Evolutionary conservation across 2,797 vertebrate species (phyloP), one percentile per base, ranked within the genome.

Genomic region (Melanotaenia boesemani): DNA sequence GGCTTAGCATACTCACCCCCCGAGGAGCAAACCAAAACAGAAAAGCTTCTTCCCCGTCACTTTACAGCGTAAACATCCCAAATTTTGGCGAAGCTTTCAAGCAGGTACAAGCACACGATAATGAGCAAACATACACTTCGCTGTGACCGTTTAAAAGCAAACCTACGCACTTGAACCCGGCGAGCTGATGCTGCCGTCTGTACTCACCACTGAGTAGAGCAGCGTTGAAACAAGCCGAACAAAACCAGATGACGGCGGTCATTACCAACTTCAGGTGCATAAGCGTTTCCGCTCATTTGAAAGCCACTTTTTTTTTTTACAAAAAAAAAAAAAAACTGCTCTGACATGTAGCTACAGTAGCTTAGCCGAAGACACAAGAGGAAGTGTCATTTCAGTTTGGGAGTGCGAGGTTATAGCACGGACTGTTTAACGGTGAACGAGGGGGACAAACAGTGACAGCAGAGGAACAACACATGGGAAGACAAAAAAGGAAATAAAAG

Each of bases 161-260:
- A 85, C 68, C 85, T 91, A 89, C 89, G 90, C 91, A 93, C 89
- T 90, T 91, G 55, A 67, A 39, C 61, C 72, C 81, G 2, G 46
- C 46, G 72, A 76, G 77, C 77, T 26, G 85, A 59, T n/a, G 82
- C 76, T 57, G 46, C 22, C 59, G 32, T 37, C 58, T 1, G 52
- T 63, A 55, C 85, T 84, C 84, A 57, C 76, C 76, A 37, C 74
- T 61, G 70, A 75, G 48, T 2, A 2, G 60, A 81, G 75, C 24
- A 65, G 55, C 73, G 81, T 55, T 76, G n/a, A 70, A 74, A 84
- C 76, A 65, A 66, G 57, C 70, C 58, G 65, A 79, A 76, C 78
- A 70, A 76, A 72, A 77, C 12, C 85, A 55, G 26, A 28, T 75
- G 62, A 46, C 1, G 54, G 41, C 9, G 71, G 24, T 68, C 69